These are phyloP conservation scores for Pseudochaenichthys georgianus DNA, from an alignment of 2,797 vertebrate genomes.

Conservation along the genomic window DNA sequence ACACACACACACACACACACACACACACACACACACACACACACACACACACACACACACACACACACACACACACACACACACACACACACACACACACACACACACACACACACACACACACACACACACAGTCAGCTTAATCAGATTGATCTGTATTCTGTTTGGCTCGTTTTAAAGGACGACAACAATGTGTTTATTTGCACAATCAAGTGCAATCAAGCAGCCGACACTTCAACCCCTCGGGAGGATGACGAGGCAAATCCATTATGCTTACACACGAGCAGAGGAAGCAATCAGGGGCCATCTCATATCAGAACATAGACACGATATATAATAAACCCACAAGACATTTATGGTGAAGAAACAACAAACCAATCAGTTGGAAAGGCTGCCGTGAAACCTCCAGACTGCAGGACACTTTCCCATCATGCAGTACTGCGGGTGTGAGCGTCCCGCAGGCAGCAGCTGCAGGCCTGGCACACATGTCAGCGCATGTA, in stretches of 20 bases:
- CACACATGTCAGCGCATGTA: conserved; percentile 16
- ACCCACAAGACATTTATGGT: neutral
- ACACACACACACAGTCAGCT: neutral
- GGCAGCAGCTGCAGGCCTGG: conserved; percentile 16
- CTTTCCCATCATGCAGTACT: conserved; percentile 45
- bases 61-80: too few relatives aligned
- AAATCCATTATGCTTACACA: conserved; percentile 42
- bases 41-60: too few relatives aligned
- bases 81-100: too few relatives aligned
- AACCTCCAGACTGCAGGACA: conserved; percentile 50
- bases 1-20: too few relatives aligned
- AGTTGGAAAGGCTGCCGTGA: conserved; percentile 46
- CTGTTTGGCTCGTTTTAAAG: neutral
- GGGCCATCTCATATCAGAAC: conserved; percentile 12
- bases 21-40: too few relatives aligned
- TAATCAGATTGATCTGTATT: neutral
- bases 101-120: too few relatives aligned
- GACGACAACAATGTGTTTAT: conserved; percentile 1
- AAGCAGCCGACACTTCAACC: conserved; percentile 18
- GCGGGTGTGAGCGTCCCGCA: conserved; percentile 30
- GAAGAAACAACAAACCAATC: conserved; percentile 61
- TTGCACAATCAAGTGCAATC: conserved; percentile 45
- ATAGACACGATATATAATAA: neutral
- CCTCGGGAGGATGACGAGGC: conserved; percentile 13
- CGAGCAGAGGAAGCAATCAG: conserved; percentile 47